phyloP scores from a whole-genome alignment of 2,113 vertebrate genomes.

The Dasyornis broadbenti region DNA sequence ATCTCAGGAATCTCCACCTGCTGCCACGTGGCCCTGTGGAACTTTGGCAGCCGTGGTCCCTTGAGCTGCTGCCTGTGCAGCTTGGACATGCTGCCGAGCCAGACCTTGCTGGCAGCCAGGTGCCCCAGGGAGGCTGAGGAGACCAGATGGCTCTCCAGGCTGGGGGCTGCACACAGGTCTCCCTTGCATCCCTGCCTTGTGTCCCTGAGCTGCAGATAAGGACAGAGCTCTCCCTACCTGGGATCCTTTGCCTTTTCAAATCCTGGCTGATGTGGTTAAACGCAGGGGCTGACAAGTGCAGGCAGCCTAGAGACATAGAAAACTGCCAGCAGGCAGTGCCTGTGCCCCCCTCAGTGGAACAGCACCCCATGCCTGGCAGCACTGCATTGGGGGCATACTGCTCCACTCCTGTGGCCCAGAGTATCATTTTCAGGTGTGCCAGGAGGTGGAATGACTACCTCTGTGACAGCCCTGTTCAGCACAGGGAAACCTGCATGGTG shows the following conservation, averaged over 20 bases:
- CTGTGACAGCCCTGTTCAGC: neutral
- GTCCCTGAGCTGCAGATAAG: neutral
- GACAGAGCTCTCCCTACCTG: neutral
- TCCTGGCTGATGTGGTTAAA: neutral
- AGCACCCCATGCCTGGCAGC: neutral
- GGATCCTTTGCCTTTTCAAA: neutral
- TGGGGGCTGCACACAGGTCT: neutral
- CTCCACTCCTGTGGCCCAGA: neutral
- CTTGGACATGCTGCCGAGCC: neutral
- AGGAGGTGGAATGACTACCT: neutral
- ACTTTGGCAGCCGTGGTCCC: neutral
- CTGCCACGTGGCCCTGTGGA: slow-evolving; percentile 27
- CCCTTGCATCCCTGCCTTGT: rapidly evolving
- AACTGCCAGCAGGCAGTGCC: neutral
- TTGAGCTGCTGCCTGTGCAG: neutral
- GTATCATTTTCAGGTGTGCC: neutral
- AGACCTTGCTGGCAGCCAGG: neutral
- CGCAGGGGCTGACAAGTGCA: neutral
- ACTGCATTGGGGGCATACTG: neutral
- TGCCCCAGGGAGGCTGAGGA: neutral
- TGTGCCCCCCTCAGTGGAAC: neutral
- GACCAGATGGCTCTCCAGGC: neutral
- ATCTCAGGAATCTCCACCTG: neutral
- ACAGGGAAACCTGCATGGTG: rapidly evolving
- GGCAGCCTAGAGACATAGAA: neutral